A percentile compares a stretch with the other conserved stretches of the same genome.
Conservation (phyloP, 2,888 invertebrate species). For the Aleiodes alternator region DNA sequence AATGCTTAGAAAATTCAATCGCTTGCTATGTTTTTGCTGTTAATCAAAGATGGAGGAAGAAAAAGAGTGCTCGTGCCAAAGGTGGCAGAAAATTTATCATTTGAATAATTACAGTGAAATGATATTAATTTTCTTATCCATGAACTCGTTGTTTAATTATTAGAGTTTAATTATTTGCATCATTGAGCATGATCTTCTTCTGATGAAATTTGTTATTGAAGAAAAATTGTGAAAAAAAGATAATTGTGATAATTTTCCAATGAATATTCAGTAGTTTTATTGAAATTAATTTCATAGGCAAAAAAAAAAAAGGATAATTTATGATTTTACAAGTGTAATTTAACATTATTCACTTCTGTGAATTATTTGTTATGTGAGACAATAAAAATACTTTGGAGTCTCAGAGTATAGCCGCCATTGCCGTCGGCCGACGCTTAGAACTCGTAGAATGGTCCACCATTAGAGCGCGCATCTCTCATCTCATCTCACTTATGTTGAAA, state of each 20-base stretch:
- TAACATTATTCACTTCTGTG: too few relatives aligned
- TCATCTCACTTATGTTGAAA: conserved; percentile 6
- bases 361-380: too few relatives aligned
- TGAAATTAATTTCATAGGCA: too few relatives aligned
- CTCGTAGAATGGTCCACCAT: conserved; percentile 51
- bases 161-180: too few relatives aligned
- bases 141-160: too few relatives aligned
- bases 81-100: conserved; percentile 14
- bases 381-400: not conserved
- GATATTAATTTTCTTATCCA: too few relatives aligned
- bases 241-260: too few relatives aligned
- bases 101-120: conserved; percentile 1
- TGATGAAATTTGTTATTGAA: too few relatives aligned
- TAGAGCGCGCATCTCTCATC: conserved; percentile 50
- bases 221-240: too few relatives aligned
- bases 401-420: conserved; percentile 60
- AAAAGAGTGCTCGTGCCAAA: conserved; percentile 11
- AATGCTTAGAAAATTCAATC: conserved; percentile 56
- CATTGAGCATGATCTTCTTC: not conserved
- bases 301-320: too few relatives aligned
- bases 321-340: too few relatives aligned
- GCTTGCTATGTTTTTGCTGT: conserved; percentile 49
- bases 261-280: too few relatives aligned
- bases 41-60: conserved; percentile 33
- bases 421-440: conserved; percentile 71